Percentiles rank a stretch among this genome's conserved stretches.
Evolutionary conservation across 2,113 vertebrate species (phyloP).

Genomic region (Takifugu flavidus): DNA sequence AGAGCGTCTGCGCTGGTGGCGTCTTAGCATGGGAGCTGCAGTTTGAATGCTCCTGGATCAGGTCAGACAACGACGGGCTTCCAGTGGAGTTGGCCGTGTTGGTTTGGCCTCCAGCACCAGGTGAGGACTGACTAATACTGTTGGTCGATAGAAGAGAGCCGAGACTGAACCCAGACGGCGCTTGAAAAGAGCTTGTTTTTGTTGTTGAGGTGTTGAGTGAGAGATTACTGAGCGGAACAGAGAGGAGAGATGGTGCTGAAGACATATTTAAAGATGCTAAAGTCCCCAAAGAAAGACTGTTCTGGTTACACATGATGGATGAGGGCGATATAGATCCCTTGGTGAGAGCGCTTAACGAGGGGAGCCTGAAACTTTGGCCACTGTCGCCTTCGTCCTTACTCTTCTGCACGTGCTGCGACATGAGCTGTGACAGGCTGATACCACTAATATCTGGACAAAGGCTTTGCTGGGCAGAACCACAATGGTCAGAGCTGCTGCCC

Average conservation of each 20-base stretch:
- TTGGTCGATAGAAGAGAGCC: constrained; percentile 50
- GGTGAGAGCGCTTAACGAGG: constrained; percentile 20
- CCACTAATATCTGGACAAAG: constrained; percentile 3
- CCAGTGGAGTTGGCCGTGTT: constrained; percentile 40
- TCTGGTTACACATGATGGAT: constrained; percentile 25
- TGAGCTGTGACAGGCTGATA: constrained; percentile 61
- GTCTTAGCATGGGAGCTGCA: constrained; percentile 21
- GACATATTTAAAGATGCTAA: constrained; percentile 44
- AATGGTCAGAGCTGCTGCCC: constrained; percentile 5
- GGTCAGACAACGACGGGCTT: constrained; percentile 82
- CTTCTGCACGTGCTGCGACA: constrained; percentile 62
- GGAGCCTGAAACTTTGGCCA: constrained; percentile 9
- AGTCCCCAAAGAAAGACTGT: constrained; percentile 45
- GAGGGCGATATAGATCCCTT: constrained; percentile 22
- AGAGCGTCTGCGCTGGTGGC: constrained; percentile 14
- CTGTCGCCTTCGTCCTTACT: constrained; percentile 20
- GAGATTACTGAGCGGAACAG: constrained; percentile 69
- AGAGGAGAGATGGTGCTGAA: constrained; percentile 53
- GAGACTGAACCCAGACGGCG: constrained; percentile 61
- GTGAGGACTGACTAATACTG: constrained; percentile 47
- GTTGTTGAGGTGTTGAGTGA: constrained; percentile 56
- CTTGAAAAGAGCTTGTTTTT: constrained; percentile 35
- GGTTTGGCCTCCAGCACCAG: constrained; percentile 37
- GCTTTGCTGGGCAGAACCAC: constrained; percentile 1
- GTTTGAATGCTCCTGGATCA: constrained; percentile 82